Percentiles rank a stretch among this genome's conserved stretches.
Evolutionary conservation across 2,797 vertebrate genomes (phyloP).

Genomic region (Fistularia tabacaria): DNA sequence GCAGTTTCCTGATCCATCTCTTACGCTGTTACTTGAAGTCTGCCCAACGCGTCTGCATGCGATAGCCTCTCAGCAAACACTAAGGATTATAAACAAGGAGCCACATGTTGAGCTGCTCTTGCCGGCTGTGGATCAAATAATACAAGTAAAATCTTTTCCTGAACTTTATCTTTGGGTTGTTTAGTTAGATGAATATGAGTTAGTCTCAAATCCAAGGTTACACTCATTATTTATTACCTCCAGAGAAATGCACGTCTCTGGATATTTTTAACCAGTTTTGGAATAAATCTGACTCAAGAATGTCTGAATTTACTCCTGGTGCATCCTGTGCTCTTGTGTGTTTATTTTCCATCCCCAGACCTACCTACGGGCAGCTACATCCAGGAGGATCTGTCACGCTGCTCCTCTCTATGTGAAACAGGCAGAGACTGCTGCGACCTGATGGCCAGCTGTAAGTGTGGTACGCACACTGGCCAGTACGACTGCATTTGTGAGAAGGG

Average conservation of each 20-base stretch:
- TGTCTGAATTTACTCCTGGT: neutral
- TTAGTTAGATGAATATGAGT: no score
- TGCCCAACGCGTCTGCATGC: constrained; percentile 4
- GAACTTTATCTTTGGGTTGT: neutral
- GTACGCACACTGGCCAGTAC: constrained; percentile 93
- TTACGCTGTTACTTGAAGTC: constrained; percentile 20
- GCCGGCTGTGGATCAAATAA: neutral
- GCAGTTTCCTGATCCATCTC: constrained; percentile 12
- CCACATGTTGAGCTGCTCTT: constrained; percentile 16
- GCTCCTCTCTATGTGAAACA: constrained; percentile 86
- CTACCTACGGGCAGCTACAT: constrained; percentile 93
- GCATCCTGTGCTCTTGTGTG: neutral
- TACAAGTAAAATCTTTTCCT: neutral
- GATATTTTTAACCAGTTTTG: no score
- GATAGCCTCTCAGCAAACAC: constrained; percentile 9
- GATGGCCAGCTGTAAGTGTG: constrained; percentile 97
- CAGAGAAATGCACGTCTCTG: no score
- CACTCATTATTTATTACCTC: no score
- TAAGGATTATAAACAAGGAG: constrained; percentile 6
- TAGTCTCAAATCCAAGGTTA: no score
- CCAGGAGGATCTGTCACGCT: constrained; percentile 87
- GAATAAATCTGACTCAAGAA: no score
- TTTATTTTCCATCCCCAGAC: constrained; percentile 68
- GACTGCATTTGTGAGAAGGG: constrained; percentile 97
- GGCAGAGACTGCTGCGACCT: constrained; percentile 88